Evolutionary conservation across 2,888 invertebrate species (phyloP).

Genomic region (Eristalinus aeneus): DNA sequence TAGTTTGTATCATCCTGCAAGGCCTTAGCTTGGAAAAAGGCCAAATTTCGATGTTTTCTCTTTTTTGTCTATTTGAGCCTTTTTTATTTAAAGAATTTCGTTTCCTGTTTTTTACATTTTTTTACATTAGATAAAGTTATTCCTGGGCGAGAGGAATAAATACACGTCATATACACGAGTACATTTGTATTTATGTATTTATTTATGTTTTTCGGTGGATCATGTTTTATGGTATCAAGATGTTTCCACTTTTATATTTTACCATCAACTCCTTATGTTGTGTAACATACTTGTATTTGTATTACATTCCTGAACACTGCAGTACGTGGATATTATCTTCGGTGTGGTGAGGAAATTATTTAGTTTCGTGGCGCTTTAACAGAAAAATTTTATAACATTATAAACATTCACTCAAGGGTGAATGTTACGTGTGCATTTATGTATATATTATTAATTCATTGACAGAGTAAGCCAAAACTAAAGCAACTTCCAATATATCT

Average conservation of each 20-base stretch:
- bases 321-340: neutral
- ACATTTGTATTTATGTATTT: constrained; percentile 45
- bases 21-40: constrained; percentile 42
- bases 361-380: neutral
- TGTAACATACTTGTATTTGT: constrained; percentile 22
- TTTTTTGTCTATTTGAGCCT: constrained; percentile 5
- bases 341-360: neutral
- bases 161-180: neutral
- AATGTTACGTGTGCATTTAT: too few species aligned
- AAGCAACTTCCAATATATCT: too few species aligned
- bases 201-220: constrained; percentile 36
- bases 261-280: constrained; percentile 14
- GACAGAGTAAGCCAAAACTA: too few species aligned
- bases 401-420: neutral
- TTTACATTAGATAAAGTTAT: constrained; percentile 7
- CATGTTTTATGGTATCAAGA: constrained; percentile 44
- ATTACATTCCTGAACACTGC: constrained; percentile 10
- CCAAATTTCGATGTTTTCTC: constrained; percentile 47
- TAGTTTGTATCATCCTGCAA: constrained; percentile 47
- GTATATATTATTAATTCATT: too few species aligned
- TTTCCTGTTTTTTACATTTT: constrained; percentile 22
- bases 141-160: constrained; percentile 23
- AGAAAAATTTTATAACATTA: neutral
- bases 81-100: constrained; percentile 15
- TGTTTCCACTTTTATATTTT: constrained; percentile 26